phyloP scores from a whole-genome alignment of 2,113 vertebrate species.

The Raja brachyura region DNA sequence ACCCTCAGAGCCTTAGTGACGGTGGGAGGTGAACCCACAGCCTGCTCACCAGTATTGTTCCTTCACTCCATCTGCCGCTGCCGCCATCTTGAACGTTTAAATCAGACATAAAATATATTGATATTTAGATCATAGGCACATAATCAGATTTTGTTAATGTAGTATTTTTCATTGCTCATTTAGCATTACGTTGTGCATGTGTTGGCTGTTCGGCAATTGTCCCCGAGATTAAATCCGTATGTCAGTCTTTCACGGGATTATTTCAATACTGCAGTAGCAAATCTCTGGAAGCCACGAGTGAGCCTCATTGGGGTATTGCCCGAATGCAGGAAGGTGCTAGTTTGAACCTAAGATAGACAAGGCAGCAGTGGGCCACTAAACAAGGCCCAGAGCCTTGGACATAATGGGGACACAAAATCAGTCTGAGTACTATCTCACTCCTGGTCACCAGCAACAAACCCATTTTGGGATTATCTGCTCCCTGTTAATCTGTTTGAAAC shows the following conservation, averaged over 20 bases:
- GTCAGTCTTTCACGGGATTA: not conserved
- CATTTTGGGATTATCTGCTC: not conserved
- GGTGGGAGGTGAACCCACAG: too few species aligned
- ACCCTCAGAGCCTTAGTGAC: too few species aligned
- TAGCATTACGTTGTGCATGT: not conserved
- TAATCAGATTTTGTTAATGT: too few species aligned
- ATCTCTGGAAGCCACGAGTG: not conserved
- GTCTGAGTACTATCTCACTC: not conserved
- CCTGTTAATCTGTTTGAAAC: not conserved
- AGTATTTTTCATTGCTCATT: not conserved
- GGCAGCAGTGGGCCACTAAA: not conserved
- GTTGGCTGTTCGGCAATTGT: not conserved
- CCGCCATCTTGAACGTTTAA: too few species aligned
- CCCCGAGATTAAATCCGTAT: not conserved
- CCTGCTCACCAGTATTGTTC: too few species aligned
- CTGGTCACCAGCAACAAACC: not conserved
- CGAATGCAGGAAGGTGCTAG: not conserved
- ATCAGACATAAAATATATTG: too few species aligned
- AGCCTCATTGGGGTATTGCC: not conserved
- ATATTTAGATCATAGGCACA: too few species aligned
- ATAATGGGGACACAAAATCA: not conserved
- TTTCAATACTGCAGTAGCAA: not conserved
- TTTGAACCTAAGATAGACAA: not conserved
- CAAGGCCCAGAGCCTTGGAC: not conserved
- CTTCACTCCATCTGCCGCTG: too few species aligned